phyloP scores from a whole-genome alignment of 2,113 vertebrate genomes.

The Aptenodytes forsteri region DNA sequence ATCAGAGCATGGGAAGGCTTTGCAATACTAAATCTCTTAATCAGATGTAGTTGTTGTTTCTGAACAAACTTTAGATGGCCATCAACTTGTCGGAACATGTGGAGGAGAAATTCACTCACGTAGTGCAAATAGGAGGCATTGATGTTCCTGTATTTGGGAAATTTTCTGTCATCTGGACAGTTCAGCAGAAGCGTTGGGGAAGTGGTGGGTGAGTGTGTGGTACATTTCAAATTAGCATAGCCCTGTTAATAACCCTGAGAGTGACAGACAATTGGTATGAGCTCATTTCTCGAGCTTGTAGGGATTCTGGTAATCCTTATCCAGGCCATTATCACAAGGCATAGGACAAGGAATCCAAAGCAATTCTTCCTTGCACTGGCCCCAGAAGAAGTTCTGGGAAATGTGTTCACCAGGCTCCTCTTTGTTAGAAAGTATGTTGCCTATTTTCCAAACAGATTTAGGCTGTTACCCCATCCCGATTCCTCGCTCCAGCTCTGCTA shows the following conservation, averaged over 20 bases:
- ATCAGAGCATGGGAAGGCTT: background rate
- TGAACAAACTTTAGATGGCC: background rate
- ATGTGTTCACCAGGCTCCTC: background rate
- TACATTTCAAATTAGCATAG: background rate
- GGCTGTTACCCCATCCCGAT: background rate
- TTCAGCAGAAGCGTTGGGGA: background rate
- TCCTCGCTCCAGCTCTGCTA: background rate
- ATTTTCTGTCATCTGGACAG: background rate
- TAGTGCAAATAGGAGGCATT: background rate
- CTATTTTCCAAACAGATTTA: conserved; percentile 45
- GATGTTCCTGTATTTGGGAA: background rate
- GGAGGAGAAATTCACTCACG: background rate
- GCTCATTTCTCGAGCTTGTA: background rate
- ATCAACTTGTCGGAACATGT: background rate
- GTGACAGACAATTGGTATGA: background rate
- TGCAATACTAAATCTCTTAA: background rate
- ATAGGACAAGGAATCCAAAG: background rate
- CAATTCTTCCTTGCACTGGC: background rate
- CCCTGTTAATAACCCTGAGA: background rate
- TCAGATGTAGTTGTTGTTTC: background rate
- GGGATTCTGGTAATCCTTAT: background rate
- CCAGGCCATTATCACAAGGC: background rate
- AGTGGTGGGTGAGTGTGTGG: background rate
- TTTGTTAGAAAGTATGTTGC: conserved; percentile 18
- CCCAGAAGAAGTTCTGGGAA: background rate